These are phyloP conservation scores for Pseudeuparius sepicola DNA, from an alignment of 2,888 invertebrate species.

Conservation along the genomic window DNA sequence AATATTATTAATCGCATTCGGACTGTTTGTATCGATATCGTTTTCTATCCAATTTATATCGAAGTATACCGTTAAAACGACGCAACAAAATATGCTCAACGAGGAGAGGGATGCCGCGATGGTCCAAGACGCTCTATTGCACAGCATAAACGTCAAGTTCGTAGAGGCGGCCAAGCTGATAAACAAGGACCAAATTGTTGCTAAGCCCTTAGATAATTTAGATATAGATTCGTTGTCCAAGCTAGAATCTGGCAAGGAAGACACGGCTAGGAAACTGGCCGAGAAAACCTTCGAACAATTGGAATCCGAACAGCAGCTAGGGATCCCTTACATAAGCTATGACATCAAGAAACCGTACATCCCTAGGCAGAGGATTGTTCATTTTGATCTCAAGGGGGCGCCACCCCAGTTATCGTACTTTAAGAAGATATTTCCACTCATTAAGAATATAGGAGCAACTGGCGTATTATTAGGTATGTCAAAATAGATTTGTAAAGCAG, in stretches of 20 bases:
- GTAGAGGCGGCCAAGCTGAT: slow-evolving; percentile 24
- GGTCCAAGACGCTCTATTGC: slow-evolving; percentile 25
- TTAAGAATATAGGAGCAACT: slow-evolving; percentile 59
- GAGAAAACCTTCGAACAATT: slow-evolving; percentile 22
- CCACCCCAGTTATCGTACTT: slow-evolving; percentile 60
- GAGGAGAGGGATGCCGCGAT: slow-evolving; percentile 25
- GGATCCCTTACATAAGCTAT: slow-evolving; percentile 38
- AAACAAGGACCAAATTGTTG: slow-evolving; percentile 16
- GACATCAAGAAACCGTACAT: slow-evolving; percentile 40
- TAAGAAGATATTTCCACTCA: slow-evolving; percentile 48
- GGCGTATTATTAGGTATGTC: slow-evolving; percentile 58
- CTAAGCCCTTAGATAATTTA: slow-evolving; percentile 12
- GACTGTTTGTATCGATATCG: slow-evolving; percentile 37
- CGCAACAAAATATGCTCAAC: no score
- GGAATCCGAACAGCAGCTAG: slow-evolving; percentile 37
- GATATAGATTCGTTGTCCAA: slow-evolving; percentile 26
- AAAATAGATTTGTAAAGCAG: no score
- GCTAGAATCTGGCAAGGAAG: slow-evolving; percentile 35
- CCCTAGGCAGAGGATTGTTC: slow-evolving; percentile 57
- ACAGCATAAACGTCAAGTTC: slow-evolving; percentile 30
- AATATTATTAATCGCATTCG: slow-evolving; percentile 37
- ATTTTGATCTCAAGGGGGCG: slow-evolving; percentile 77
- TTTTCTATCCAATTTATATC: slow-evolving; percentile 42
- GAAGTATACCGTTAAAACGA: slow-evolving; percentile 32
- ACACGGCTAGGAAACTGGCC: slow-evolving; percentile 29